Evolutionary conservation across 2,113 vertebrate genomes (phyloP).

Genomic region (Pionites leucogaster): DNA sequence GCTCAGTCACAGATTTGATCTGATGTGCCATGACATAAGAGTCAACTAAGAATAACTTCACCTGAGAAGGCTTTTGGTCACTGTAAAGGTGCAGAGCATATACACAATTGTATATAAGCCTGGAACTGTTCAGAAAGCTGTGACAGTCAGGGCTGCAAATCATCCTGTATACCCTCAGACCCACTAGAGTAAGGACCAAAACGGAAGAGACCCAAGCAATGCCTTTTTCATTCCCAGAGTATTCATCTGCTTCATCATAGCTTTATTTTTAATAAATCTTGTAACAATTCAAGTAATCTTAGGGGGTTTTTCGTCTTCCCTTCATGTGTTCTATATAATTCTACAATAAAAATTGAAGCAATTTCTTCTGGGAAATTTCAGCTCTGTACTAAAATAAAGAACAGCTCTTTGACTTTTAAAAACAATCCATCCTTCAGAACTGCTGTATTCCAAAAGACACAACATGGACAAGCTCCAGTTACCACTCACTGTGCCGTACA

Average conservation of each 20-base stretch:
- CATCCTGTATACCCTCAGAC: not conserved
- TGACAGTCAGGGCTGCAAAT: not conserved
- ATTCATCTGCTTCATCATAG: not conserved
- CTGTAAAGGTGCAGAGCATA: not conserved
- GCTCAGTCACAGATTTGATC: not conserved
- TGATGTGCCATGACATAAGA: not conserved
- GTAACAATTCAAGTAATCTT: not conserved
- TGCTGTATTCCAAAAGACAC: not conserved
- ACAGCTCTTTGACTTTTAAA: not conserved
- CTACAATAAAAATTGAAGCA: not conserved
- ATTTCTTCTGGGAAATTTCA: not conserved
- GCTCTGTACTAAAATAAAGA: not conserved
- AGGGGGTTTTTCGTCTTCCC: not conserved
- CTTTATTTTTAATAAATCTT: not conserved
- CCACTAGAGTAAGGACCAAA: not conserved
- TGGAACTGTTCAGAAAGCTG: not conserved
- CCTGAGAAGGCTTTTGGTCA: not conserved
- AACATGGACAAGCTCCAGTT: not conserved
- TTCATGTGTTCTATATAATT: not conserved
- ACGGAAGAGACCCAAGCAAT: not conserved
- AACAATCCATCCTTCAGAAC: not conserved
- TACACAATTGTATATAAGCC: not conserved
- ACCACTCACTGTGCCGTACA: not conserved
- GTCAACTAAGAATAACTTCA: not conserved
- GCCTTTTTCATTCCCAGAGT: not conserved